Conservation (phyloP, 53 echinoderm and acorn worm genomes). For the Apostichopus leukothele region DNA sequence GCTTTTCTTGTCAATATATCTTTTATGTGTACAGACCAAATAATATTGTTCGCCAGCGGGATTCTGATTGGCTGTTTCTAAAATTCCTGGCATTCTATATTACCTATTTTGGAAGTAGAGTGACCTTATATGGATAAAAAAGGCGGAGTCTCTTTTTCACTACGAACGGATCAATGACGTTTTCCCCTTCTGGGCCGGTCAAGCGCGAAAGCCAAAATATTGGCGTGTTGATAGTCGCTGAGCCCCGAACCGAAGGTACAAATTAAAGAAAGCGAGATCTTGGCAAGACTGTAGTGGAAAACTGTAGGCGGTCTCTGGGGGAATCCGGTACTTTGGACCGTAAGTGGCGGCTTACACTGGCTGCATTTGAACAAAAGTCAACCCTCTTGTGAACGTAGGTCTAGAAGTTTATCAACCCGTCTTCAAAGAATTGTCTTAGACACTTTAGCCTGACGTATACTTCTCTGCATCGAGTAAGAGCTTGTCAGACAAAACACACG, state of each 20-base stretch:
- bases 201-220: conserved; percentile 53
- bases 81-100: conserved; percentile 78
- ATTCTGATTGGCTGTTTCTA: conserved; percentile 63
- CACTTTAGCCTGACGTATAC: neutral
- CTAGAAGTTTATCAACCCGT: conserved; percentile 41
- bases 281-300: neutral
- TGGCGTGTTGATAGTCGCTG: conserved; percentile 46
- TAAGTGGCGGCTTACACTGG: conserved; percentile 43
- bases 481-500: conserved; percentile 12
- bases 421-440: conserved; percentile 9
- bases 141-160: conserved; percentile 71
- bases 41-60: conserved; percentile 28
- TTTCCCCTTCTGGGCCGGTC: conserved; percentile 49
- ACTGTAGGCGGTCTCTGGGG: conserved; percentile 24
- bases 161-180: conserved; percentile 46
- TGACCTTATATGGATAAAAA: conserved; percentile 74
- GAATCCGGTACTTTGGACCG: conserved; percentile 40
- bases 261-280: conserved; percentile 23
- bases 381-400: conserved; percentile 38
- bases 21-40: conserved; percentile 26
- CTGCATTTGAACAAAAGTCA: conserved; percentile 50
- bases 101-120: conserved; percentile 52
- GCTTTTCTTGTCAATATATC: neutral
- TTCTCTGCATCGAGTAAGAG: neutral
- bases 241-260: conserved; percentile 12